A percentile compares a stretch with the other conserved stretches of the same genome.
Evolutionary conservation across 2,888 invertebrate species (phyloP).

Genomic region (Orgyia antiqua): DNA sequence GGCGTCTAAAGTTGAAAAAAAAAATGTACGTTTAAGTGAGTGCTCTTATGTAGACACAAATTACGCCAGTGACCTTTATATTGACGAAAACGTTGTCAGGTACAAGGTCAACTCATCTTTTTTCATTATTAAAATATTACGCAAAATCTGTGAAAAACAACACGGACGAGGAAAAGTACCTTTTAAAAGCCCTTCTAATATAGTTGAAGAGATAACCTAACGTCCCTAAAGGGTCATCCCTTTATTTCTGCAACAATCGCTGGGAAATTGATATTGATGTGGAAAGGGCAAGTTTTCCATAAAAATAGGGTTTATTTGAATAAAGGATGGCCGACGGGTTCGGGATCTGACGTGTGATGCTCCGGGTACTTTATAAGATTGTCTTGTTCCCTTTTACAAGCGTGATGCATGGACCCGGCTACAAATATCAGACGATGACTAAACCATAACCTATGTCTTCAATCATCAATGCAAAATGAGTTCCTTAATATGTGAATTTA

Average conservation of each 20-base stretch:
- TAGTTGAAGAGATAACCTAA: constrained; percentile 65
- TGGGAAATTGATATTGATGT: constrained; percentile 78
- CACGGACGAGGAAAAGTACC: constrained; percentile 23
- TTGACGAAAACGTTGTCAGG: constrained; percentile 5
- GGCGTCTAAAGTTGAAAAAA: too few relatives aligned
- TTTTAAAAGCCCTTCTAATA: constrained; percentile 64
- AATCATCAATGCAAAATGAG: too few relatives aligned
- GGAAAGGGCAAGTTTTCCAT: constrained; percentile 76
- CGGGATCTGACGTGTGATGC: constrained; percentile 58
- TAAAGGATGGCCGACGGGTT: constrained; percentile 70
- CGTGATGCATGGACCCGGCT: constrained; percentile 47
- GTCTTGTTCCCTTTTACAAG: constrained; percentile 40
- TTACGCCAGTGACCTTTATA: constrained; percentile 5
- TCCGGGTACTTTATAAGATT: constrained; percentile 65
- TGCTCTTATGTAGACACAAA: too few relatives aligned
- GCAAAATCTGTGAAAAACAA: constrained; percentile 24
- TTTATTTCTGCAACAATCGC: constrained; percentile 78
- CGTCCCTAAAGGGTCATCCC: constrained; percentile 75
- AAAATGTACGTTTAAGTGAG: too few relatives aligned
- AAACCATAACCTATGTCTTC: constrained; percentile 22
- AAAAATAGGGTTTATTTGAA: constrained; percentile 79
- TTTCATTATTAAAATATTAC: constrained; percentile 7
- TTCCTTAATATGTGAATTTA: too few relatives aligned
- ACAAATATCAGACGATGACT: constrained; percentile 38
- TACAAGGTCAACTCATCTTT: constrained; percentile 6